Conservation (phyloP, 2,797 vertebrate species). For the Hydrocynus forskahlii region DNA sequence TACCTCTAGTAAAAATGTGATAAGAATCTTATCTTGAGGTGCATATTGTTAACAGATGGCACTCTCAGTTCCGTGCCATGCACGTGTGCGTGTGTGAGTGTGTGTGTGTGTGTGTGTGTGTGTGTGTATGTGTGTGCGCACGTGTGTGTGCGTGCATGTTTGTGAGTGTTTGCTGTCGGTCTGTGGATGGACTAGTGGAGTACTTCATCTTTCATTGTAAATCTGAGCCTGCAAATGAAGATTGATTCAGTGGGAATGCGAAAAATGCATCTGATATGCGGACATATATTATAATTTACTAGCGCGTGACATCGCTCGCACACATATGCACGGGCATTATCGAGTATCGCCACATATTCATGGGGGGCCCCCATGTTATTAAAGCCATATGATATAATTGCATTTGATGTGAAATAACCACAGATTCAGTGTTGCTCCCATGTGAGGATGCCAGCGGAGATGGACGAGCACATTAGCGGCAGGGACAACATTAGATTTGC, state of each 20-base stretch:
- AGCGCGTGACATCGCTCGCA: slow-evolving; percentile 68
- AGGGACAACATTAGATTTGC: slow-evolving; percentile 88
- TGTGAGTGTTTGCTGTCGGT: slow-evolving; percentile 70
- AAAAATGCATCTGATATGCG: slow-evolving; percentile 54
- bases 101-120: too few species aligned
- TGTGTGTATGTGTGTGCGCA: slow-evolving; percentile 17
- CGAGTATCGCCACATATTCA: slow-evolving; percentile 63
- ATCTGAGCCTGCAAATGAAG: slow-evolving; percentile 81
- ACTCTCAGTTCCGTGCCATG: slow-evolving; percentile 31
- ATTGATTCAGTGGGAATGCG: slow-evolving; percentile 74
- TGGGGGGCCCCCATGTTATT: slow-evolving; percentile 72
- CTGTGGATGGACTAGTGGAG: slow-evolving; percentile 74
- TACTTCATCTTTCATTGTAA: slow-evolving; percentile 81
- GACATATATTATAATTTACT: slow-evolving; percentile 81
- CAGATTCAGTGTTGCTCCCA: slow-evolving; percentile 82
- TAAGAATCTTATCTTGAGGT: slow-evolving; percentile 54
- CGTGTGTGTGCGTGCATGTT: slow-evolving; percentile 57
- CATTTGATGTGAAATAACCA: slow-evolving; percentile 86
- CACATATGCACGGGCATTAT: slow-evolving; percentile 70
- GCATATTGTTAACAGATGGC: slow-evolving; percentile 51
- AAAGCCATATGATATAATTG: slow-evolving; percentile 83
- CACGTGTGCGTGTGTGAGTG: background rate
- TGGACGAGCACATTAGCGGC: slow-evolving; percentile 85
- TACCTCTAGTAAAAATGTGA: slow-evolving; percentile 31
- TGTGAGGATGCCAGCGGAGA: slow-evolving; percentile 82